Base-by-base conservation (phyloP, 2,888 invertebrate genomes). In the Digitonthophagus gazella region DNA sequence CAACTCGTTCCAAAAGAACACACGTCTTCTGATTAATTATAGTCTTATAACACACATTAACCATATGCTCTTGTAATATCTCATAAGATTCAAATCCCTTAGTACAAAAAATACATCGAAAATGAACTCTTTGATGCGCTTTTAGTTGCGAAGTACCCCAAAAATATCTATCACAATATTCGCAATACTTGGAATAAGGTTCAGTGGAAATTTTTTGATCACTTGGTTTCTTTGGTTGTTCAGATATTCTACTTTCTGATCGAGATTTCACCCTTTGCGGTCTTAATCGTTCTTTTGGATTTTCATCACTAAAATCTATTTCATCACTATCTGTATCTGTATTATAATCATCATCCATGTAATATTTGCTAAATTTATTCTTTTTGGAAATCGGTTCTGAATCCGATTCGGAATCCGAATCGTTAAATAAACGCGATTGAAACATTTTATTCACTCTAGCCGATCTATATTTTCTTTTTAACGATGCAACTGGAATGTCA, bases 41-140 rank as follows among this genome's bases (percentile, higher is more conserved):
- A 4, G 16, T 65, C 55, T 70, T 70, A 15, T 68, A 70, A 56
- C 70, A 70, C 3, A 70, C 20, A 44, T 55, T 67, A 18, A 56
- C 22, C 5, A 66, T 22, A 28, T 70, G 70, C 3, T 67, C 68
- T n/a, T 67, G 58, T 22, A 70, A 63, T 18, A 65, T 66, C 19
- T 67, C 70, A 5, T 67, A 63, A 2, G 67, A 67, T 16, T 68
- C 67, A 19, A 65, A 69, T 54, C 65, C 65, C 15, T 66, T 69
- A 3, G 66, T 65, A 44, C 72, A 72, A 57, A 71, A 63, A 15
- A 67, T 61, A 63, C 72, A 72, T 16, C 56, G 69, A 15, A 68
- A 58, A 66, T 72, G 72, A 11, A 65, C 68, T 16, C 63, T 69
- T 64, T 70, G 65, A 15, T 72, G 72, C 6, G 64, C 63, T 2